These are phyloP conservation scores for Amazonetta brasiliensis DNA, from an alignment of 2,797 vertebrate genomes.

Conservation along the genomic window DNA sequence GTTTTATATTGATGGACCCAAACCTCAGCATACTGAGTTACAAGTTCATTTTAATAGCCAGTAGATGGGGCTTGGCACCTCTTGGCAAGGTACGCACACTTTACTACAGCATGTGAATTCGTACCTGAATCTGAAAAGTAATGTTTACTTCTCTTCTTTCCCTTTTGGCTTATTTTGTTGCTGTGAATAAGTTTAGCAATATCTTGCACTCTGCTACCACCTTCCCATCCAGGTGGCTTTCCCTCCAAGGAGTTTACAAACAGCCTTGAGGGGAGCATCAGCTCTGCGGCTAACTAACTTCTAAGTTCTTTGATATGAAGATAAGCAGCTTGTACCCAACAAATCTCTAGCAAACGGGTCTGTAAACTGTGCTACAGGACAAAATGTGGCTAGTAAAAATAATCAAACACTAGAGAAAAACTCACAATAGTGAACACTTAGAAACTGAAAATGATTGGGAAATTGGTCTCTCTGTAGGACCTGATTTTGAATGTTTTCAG, in stretches of 20 bases:
- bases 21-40: not conserved
- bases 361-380: not conserved
- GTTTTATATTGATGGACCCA: not conserved
- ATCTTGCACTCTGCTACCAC: not conserved
- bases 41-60: not conserved
- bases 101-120: not conserved
- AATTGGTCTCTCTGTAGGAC: not conserved
- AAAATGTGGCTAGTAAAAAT: not conserved
- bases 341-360: not conserved
- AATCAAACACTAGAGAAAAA: not conserved
- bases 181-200: not conserved
- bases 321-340: not conserved
- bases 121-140: not conserved
- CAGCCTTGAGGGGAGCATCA: not conserved
- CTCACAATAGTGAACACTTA: not conserved
- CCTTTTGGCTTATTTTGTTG: not conserved
- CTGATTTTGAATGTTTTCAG: not conserved
- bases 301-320: not conserved
- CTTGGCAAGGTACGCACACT: not conserved
- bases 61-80: conserved; percentile 59
- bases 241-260: not conserved
- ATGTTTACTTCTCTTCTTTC: not conserved
- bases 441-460: not conserved
- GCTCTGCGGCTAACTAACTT: not conserved
- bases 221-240: not conserved